These are phyloP conservation scores for Kryptolebias marmoratus DNA, from an alignment of 2,113 vertebrate species.

Conservation along the genomic window DNA sequence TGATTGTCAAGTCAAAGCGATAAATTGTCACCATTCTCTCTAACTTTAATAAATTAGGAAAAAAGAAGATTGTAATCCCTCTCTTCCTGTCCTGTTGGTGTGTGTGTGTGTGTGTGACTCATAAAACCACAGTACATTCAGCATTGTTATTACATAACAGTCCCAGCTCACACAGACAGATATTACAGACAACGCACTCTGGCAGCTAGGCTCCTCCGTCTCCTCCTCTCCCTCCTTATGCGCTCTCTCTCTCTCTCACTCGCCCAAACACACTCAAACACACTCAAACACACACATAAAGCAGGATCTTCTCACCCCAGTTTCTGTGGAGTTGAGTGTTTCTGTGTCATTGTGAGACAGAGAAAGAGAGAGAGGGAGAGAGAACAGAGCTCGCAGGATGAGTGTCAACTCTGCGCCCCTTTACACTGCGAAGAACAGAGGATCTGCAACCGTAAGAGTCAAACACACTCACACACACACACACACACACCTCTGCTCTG, in stretches of 20 bases:
- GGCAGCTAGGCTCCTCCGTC: slow-evolving; percentile 37
- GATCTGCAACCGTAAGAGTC: slow-evolving; percentile 7
- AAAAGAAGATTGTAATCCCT: slow-evolving; percentile 10
- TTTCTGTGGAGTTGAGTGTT: slow-evolving; percentile 16
- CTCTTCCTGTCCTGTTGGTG: slow-evolving; percentile 11
- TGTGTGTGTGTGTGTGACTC: slow-evolving; percentile 32
- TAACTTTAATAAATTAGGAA: slow-evolving; percentile 25
- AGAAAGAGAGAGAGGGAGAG: neutral
- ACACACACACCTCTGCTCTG: neutral
- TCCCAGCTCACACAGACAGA: slow-evolving; percentile 57
- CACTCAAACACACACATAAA: slow-evolving; percentile 23
- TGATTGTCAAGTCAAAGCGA: slow-evolving; percentile 12
- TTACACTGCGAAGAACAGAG: slow-evolving; percentile 1
- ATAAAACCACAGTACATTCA: slow-evolving; percentile 43
- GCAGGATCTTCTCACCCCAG: slow-evolving; percentile 26
- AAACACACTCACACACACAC: neutral
- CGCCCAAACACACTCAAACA: slow-evolving; percentile 19
- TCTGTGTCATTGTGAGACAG: neutral
- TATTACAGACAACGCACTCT: slow-evolving; percentile 61
- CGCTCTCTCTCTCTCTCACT: slow-evolving; percentile 4
- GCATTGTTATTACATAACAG: slow-evolving; percentile 68
- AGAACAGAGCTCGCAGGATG: slow-evolving; percentile 48
- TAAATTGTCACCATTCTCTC: slow-evolving; percentile 12
- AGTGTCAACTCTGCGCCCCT: slow-evolving; percentile 30
- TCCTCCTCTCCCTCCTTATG: neutral